Percentiles rank a stretch among this genome's conserved stretches.
These are phyloP conservation scores for Andrena cerasifolii DNA, from an alignment of 1,140 invertebrate genomes.

Conservation along the genomic window DNA sequence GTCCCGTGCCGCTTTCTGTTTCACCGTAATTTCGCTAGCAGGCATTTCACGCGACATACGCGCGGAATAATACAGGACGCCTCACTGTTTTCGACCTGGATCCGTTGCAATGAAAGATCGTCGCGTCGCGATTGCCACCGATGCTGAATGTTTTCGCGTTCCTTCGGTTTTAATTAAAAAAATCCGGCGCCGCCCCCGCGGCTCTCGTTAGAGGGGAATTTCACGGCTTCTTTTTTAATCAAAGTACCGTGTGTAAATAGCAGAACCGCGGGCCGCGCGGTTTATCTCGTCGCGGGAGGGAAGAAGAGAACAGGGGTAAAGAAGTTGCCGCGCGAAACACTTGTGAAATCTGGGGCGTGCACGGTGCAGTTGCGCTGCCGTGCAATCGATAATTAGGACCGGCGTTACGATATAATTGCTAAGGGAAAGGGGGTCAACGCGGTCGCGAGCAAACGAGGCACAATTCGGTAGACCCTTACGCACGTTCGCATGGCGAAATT, in stretches of 20 bases:
- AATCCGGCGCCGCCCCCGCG: background rate
- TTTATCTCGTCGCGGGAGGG: background rate
- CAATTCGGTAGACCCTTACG: background rate
- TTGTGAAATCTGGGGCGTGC: constrained; percentile 16
- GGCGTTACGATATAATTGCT: constrained; percentile 1
- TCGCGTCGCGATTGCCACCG: constrained; percentile 25
- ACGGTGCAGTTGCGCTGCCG: background rate
- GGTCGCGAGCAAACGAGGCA: background rate
- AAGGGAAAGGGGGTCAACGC: constrained; percentile 9
- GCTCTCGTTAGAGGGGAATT: constrained; percentile 27
- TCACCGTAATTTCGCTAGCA: constrained; percentile 15
- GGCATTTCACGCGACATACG: background rate
- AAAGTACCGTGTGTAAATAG: constrained; percentile 23
- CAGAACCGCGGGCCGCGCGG: background rate
- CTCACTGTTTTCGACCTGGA: constrained; percentile 24
- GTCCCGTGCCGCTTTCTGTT: constrained; percentile 16
- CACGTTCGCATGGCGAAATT: background rate
- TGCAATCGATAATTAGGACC: constrained; percentile 31
- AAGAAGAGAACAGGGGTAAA: background rate
- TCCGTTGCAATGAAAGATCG: constrained; percentile 21
- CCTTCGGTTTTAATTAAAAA: constrained; percentile 43
- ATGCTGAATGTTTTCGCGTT: constrained; percentile 34
- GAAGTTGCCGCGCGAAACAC: constrained; percentile 3
- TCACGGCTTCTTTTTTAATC: constrained; percentile 38
- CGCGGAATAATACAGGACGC: constrained; percentile 12